These are phyloP conservation scores for Drosophila aff. DNA, from an alignment of 1,140 invertebrate genomes.

Conservation along the genomic window DNA sequence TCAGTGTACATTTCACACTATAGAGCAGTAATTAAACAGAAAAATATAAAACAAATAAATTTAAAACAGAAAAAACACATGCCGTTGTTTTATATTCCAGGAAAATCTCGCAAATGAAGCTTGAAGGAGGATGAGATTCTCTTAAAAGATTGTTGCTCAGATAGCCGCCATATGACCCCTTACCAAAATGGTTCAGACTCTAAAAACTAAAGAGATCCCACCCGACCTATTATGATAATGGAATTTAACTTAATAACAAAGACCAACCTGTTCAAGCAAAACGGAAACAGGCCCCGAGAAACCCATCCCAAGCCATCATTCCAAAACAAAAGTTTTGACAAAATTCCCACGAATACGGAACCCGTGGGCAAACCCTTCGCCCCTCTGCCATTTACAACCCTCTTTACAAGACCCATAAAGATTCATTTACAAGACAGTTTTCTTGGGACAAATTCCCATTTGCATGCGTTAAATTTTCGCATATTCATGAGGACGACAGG, in stretches of 20 bases:
- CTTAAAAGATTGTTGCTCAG: constrained; percentile 31
- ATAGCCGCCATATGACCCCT: constrained; percentile 9
- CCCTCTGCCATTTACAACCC: constrained; percentile 20
- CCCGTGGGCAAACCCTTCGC: neutral
- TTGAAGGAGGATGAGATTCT: constrained; percentile 40
- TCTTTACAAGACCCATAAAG: constrained; percentile 55
- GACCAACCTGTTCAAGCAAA: constrained; percentile 64
- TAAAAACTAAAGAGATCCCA: constrained; percentile 27
- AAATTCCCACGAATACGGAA: constrained; percentile 53
- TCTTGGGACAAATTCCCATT: constrained; percentile 61
- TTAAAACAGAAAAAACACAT: constrained; percentile 42
- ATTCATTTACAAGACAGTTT: constrained; percentile 62
- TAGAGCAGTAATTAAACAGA: neutral
- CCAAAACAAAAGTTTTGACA: constrained; percentile 47
- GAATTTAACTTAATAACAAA: constrained; percentile 49
- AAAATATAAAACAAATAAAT: constrained; percentile 9
- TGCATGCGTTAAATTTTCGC: constrained; percentile 73
- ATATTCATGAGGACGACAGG: constrained; percentile 45
- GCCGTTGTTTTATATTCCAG: constrained; percentile 41
- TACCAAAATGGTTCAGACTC: neutral
- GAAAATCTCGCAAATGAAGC: constrained; percentile 44
- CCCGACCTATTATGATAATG: constrained; percentile 54
- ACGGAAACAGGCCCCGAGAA: constrained; percentile 27
- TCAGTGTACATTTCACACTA: constrained; percentile 7
- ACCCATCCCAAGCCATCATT: constrained; percentile 41